Conservation (phyloP, 2,888 invertebrate genomes). For the Frankliniella fusca region DNA sequence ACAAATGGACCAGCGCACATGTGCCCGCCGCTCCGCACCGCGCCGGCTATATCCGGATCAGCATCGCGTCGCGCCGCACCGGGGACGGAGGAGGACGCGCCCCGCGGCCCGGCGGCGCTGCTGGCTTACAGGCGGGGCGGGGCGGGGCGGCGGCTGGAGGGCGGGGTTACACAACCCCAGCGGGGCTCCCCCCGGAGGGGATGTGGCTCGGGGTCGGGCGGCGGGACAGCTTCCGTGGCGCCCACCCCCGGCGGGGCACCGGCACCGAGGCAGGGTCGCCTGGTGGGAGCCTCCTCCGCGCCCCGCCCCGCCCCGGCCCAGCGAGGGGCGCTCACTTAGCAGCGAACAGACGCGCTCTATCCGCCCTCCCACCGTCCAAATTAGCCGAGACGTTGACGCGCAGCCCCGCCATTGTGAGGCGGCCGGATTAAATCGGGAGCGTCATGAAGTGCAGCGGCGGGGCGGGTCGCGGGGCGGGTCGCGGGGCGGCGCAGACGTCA, state of each 20-base stretch:
- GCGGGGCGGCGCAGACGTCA: background rate
- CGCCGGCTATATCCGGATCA: conserved; percentile 14
- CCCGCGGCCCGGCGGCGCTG: background rate
- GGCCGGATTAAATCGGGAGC: background rate
- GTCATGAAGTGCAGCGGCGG: background rate
- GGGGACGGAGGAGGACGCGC: background rate
- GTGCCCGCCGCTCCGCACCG: background rate
- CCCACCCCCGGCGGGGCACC: background rate
- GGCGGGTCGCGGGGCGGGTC: background rate
- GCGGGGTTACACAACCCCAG: background rate
- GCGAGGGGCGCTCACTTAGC: background rate
- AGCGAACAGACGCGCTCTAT: background rate
- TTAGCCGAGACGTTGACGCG: too few species aligned
- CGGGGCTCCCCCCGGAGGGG: background rate
- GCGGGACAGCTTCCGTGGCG: background rate
- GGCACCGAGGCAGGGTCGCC: background rate
- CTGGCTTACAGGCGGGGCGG: background rate
- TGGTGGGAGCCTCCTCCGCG: background rate
- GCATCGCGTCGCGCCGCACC: background rate
- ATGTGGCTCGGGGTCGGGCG: background rate
- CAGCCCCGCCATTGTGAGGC: too few species aligned
- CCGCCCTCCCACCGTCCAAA: background rate
- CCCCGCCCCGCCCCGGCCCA: background rate
- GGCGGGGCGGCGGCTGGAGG: too few species aligned
- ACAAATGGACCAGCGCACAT: conserved; percentile 11